Base-by-base conservation (phyloP, 2,888 invertebrate genomes). In the Drosophila eohydei region DNA sequence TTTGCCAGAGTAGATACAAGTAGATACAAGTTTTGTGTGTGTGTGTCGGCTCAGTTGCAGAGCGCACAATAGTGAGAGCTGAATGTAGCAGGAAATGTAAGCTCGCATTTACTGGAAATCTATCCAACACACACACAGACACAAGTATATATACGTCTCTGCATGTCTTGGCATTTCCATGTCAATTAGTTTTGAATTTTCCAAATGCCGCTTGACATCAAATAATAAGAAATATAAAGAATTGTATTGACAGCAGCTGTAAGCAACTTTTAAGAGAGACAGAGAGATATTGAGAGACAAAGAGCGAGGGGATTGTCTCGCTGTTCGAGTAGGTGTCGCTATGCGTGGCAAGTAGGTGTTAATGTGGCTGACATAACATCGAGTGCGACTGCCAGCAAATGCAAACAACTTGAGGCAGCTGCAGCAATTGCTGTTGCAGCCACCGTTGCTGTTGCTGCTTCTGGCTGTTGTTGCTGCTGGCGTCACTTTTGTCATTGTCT, bases 141-240 rank as follows among this genome's bases (percentile, higher is more conserved):
- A 41, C 26, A 65, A 44, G 26, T 41, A 38, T 58, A 16, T 55
- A 4, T 16, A 28, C 36, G 56, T 26, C 28, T 36, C 46, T 52
- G 30, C 51, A 11, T 14, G 21, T 44, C 41, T 32, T 48, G 58
- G 44, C 78, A 74, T 84, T 80, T 80, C 71, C 85, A 83, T 88
- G 85, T 85, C 88, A 88, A 85, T 85, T 88, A 85, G 88, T 83
- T 81, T 58, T 56, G 58, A 76, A 74, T 77, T 82, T 74, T 57
- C 65, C 54, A 71, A 79, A 82, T 68, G 76, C 68, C 48, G n/a
- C 70, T 80, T 74, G 79, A 80, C 79, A 79, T 61, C 62, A 63
- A 79, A 77, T 79, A 77, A 76, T 68, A 76, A 65, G 68, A 63
- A 52, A 66, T 48, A 55, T 57, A 69, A 58, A 67, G 57, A 64